Conservation (phyloP, 1,140 invertebrate species). For the Dendroctonus valens region DNA sequence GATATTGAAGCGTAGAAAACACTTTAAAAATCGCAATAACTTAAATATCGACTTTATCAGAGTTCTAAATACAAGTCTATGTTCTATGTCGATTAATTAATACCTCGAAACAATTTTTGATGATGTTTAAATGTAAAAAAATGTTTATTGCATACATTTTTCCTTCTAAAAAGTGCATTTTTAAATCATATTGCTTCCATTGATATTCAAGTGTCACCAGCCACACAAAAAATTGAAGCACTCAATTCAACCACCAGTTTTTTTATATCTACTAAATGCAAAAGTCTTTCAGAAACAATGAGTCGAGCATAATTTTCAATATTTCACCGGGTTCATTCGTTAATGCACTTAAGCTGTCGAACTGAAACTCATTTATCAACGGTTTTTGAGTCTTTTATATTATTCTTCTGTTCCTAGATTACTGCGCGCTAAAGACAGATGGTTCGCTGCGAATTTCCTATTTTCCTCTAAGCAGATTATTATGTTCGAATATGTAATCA, state of each 20-base stretch:
- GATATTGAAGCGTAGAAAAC: too few species aligned
- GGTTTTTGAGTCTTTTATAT: conserved; percentile 26
- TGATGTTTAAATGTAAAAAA: too few species aligned
- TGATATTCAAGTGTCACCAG: too few species aligned
- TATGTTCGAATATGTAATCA: conserved; percentile 20
- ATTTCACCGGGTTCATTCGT: conserved; percentile 21
- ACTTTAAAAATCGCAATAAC: too few species aligned
- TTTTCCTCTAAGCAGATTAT: conserved; percentile 13
- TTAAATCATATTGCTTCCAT: too few species aligned
- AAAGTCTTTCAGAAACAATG: conserved; percentile 6
- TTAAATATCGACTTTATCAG: too few species aligned
- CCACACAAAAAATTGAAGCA: too few species aligned
- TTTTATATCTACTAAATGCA: conserved; percentile 12
- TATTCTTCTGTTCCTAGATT: conserved; percentile 11
- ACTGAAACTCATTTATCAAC: conserved; percentile 30
- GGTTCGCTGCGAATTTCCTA: conserved; percentile 18
- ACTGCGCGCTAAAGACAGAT: conserved; percentile 15
- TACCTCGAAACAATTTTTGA: too few species aligned
- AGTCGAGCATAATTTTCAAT: conserved; percentile 22
- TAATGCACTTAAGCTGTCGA: conserved; percentile 31
- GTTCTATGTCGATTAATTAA: too few species aligned
- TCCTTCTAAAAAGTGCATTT: too few species aligned
- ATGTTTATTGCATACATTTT: too few species aligned
- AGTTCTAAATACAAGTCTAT: too few species aligned
- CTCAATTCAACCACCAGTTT: not conserved